These are phyloP conservation scores for Gopherus evgoodei DNA, from an alignment of 2,113 vertebrate genomes.

Conservation along the genomic window DNA sequence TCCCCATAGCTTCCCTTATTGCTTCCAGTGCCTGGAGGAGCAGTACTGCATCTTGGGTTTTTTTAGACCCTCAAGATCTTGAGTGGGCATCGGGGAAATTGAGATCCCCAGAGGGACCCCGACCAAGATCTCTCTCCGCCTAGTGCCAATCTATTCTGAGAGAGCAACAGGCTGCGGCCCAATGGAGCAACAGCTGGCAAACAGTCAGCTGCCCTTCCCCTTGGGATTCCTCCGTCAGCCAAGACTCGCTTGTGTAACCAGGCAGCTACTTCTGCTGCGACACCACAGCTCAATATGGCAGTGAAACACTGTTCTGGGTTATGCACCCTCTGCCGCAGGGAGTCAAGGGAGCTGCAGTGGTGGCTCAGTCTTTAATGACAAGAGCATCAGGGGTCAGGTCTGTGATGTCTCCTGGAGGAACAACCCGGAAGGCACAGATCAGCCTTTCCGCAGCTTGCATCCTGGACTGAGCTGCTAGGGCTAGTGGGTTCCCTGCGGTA, in stretches of 20 bases:
- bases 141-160: not conserved
- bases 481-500: not conserved
- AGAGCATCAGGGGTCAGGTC: not conserved
- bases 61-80: constrained; percentile 1
- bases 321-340: not conserved
- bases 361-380: not conserved
- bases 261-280: not conserved
- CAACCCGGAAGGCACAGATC: not conserved
- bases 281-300: not conserved
- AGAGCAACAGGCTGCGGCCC: not conserved
- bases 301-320: not conserved
- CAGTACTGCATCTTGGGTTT: not conserved
- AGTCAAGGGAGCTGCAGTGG: not conserved
- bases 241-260: not conserved
- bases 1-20: fast-evolving
- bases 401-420: not conserved
- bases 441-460: not conserved
- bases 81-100: not conserved
- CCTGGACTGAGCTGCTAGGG: not conserved
- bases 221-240: not conserved
- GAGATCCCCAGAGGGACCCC: not conserved
- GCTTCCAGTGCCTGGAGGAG: not conserved
- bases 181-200: not conserved
- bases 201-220: not conserved
- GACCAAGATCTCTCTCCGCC: fast-evolving